phyloP scores from a whole-genome alignment of 2,113 vertebrate species.

The Phylloscopus trochiloides region DNA sequence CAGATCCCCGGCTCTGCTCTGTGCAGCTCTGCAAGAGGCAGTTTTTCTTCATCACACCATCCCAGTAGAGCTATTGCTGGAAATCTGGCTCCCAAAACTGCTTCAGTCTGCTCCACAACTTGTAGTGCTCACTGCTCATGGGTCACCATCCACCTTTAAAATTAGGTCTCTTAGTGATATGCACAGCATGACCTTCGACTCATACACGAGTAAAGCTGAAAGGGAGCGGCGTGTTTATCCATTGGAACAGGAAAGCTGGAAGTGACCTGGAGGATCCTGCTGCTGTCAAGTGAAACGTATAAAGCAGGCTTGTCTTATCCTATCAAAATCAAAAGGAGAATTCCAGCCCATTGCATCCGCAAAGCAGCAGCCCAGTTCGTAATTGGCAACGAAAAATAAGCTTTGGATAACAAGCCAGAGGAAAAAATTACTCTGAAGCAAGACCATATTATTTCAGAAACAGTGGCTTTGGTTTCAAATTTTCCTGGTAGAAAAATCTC shows the following conservation, averaged over 20 bases:
- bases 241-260: conserved; percentile 18
- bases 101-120: neutral
- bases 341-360: neutral
- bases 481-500: neutral
- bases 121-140: neutral
- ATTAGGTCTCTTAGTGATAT: neutral
- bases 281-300: conserved; percentile 7
- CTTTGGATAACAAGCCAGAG: neutral
- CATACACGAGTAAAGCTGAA: conserved; percentile 13
- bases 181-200: neutral
- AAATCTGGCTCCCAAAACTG: neutral
- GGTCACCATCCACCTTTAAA: neutral
- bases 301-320: conserved; percentile 26
- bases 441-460: neutral
- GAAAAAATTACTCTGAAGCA: neutral
- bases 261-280: conserved; percentile 49
- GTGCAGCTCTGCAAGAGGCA: neutral
- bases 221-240: conserved; percentile 6
- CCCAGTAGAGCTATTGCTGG: neutral
- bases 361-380: neutral
- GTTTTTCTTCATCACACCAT: neutral
- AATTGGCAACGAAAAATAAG: conserved; percentile 12
- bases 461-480: neutral
- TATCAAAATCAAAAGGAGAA: conserved; percentile 30
- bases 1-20: neutral